phyloP scores from a whole-genome alignment of 64 coral and sea anemone genomes.

The Hydrozoanthus tunicans region DNA sequence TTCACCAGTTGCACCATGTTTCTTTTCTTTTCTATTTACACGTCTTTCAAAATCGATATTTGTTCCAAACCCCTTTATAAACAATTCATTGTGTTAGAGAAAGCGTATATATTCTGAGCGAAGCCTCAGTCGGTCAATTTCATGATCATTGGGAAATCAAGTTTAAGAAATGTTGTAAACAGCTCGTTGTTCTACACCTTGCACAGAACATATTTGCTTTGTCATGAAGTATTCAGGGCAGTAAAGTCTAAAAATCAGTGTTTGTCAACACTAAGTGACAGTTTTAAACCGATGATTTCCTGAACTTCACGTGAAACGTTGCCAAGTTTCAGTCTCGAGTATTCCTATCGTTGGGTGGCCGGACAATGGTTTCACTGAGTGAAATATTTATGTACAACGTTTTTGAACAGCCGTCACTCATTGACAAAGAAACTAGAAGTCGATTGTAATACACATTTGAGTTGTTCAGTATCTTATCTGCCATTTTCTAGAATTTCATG shows the following conservation, averaged over 20 bases:
- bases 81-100: neutral
- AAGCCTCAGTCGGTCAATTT: conserved; percentile 6
- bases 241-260: neutral
- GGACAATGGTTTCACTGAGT: neutral
- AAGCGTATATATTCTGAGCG: neutral
- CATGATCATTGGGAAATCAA: neutral
- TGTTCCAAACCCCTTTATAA: neutral
- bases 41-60: too few relatives aligned
- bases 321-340: too few relatives aligned
- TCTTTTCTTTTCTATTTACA: neutral
- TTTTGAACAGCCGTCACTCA: neutral
- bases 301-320: too few relatives aligned
- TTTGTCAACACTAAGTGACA: neutral
- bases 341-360: neutral
- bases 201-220: conserved; percentile 7
- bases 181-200: neutral
- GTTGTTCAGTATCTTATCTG: conserved; percentile 19
- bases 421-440: conserved; percentile 32
- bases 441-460: conserved; percentile 28
- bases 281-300: neutral
- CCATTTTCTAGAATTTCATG: neutral
- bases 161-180: neutral
- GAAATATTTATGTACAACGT: neutral
- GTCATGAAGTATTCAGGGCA: conserved; percentile 2
- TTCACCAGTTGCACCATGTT: neutral